phyloP scores from a whole-genome alignment of 2,113 vertebrate species.

The Pontoporia blainvillei region DNA sequence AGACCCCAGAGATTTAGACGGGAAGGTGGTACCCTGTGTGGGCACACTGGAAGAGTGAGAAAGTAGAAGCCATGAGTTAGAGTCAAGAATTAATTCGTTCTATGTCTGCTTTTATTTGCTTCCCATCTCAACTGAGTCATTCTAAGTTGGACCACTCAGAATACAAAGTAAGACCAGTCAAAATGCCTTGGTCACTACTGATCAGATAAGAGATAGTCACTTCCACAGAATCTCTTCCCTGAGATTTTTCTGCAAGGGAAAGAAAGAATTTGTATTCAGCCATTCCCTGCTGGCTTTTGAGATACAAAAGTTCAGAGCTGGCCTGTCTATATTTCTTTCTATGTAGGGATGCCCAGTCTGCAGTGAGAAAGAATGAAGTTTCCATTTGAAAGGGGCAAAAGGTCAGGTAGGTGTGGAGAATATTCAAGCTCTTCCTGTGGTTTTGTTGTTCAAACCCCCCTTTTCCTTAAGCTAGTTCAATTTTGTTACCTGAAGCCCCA shows the following conservation, averaged over 20 bases:
- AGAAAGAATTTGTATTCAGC: background rate
- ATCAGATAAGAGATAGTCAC: background rate
- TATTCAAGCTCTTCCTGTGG: background rate
- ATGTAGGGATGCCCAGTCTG: background rate
- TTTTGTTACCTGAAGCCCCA: constrained; percentile 10
- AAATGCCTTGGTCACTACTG: background rate
- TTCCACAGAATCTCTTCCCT: background rate
- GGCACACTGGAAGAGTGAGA: background rate
- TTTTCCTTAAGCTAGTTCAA: background rate
- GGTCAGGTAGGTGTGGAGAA: background rate
- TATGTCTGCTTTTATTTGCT: background rate
- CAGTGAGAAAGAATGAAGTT: constrained; percentile 1
- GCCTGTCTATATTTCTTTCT: background rate
- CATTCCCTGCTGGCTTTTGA: background rate
- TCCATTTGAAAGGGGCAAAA: background rate
- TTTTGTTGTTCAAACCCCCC: background rate
- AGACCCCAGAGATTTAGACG: background rate
- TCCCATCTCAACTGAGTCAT: background rate
- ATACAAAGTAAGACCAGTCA: background rate
- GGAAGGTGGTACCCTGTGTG: background rate
- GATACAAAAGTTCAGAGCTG: background rate
- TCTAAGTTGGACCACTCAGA: background rate
- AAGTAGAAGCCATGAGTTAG: background rate
- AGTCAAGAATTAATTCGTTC: background rate
- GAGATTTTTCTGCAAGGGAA: background rate